Evolutionary conservation across 1,140 invertebrate genomes (phyloP), one percentile per base, ranked within the genome.

Genomic region (Bombus superbus): DNA sequence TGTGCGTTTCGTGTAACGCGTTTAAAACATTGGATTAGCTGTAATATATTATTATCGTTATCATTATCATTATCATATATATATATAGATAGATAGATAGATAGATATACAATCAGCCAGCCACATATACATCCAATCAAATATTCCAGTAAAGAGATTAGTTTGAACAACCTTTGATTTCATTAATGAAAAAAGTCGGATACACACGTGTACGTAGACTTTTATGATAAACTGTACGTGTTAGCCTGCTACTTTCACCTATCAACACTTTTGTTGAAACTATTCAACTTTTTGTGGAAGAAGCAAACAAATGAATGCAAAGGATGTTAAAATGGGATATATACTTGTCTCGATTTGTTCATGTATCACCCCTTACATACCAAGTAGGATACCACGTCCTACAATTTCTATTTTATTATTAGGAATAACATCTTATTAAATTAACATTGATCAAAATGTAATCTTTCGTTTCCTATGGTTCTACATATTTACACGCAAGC

Each of bases 11-110:
- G 57, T 68, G 42, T 66, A 78, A 84, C 66, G 59, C 38, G 66
- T 69, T 38, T 73, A 40, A 83, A 84, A 88, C 62, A 87, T 38
- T 79, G 13, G 25, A 68, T 64, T 64, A 57, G 44, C 47, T 44
- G 42, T 15, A 77, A 47, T 22, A 47, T 38, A 83, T 79, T 83
- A 66, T 71, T 77, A 76, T 69, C 32, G 32, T 32, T 32, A 32
- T 32, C 32, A 32, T 32, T 32, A 32, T 32, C 32, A 32, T 32
- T 32, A 32, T 32, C 32, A 32, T 32, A 32, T 32, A 32, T 32
- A 42, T 40, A 32, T 40, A 79, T 64, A 59, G 10, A 25, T 32
- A 32, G 32, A 32, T 32, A 32, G 32, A 32, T 32, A 32, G 32
- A 13, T 40, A 69, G 25, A 32, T 66, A 18, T 66, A 66, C n/a